Base-by-base conservation (phyloP, 2,113 vertebrate species). In the Heterotilapia buettikoferi region DNA sequence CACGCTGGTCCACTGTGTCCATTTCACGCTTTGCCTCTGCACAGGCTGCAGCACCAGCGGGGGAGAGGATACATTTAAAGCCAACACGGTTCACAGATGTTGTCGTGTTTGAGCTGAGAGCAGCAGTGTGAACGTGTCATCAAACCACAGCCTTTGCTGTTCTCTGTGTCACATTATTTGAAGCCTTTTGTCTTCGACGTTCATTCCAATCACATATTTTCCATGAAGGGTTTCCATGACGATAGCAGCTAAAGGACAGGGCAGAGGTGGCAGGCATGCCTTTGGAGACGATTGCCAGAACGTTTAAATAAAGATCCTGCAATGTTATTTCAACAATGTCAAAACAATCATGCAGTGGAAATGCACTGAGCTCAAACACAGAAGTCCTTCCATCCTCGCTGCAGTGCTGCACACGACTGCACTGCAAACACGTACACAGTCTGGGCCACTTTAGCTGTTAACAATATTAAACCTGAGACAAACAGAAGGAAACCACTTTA, bases 201-300 rank as follows among this genome's bases (percentile, higher is more conserved):
- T 52, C 29, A 54, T 7, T 54, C 31, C 29, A 36, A 54, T 54
- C 47, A 21, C 31, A 80, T 53, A 36, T 53, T 80, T 80, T 21
- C 76, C 76, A 36, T 38, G 26, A 53, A 21, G 50, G 71, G 85
- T 93, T 90, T 86, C 89, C 89, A 90, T 91, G 83, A 86, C 68
- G 53, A 85, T 61, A 80, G 50, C n/a, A 84, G 43, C 57, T 63
- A 33, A n/a, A 56, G 43, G 71, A 54, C 43, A 73, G 33, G 66
- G 47, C 59, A 82, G 89, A 66, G 52, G 29, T 14, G 47, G 38
- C 76, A 76, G 80, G 38, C 80, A 54, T 43, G 53, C 56, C 78
- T 66, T 83, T 85, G 50, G 50, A 82, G 73, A 87, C 73, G 63
- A 38, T 73, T 86, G 82, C 88, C 57, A 89, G 40, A 87, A 91